Conservation (phyloP, 2,888 invertebrate genomes). For the Papilio elwesi region DNA sequence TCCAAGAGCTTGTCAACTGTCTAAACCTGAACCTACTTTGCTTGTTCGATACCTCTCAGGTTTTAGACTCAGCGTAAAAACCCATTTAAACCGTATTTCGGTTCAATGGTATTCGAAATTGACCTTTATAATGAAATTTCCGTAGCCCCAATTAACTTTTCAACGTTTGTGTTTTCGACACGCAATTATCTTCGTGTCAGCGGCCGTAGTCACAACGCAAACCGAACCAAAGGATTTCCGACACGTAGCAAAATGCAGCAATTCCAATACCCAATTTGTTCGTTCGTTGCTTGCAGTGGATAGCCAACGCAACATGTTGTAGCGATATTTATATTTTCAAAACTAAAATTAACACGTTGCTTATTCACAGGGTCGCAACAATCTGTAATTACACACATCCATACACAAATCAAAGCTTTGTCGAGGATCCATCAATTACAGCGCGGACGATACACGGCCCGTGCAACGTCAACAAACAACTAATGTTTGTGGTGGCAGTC, state of each 20-base stretch:
- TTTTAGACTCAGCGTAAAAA: not conserved
- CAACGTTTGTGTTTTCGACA: constrained; percentile 31
- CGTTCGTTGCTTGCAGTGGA: constrained; percentile 49
- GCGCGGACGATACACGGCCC: constrained; percentile 34
- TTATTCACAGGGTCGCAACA: constrained; percentile 45
- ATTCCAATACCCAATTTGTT: constrained; percentile 54
- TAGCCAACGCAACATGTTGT: constrained; percentile 44
- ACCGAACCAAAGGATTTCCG: constrained; percentile 48
- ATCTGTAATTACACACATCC: constrained; percentile 54
- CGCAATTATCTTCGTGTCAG: constrained; percentile 40
- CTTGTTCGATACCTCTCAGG: not conserved
- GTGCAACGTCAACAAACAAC: constrained; percentile 19
- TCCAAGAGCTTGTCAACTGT: no score
- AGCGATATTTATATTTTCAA: constrained; percentile 41
- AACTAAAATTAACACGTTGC: constrained; percentile 44
- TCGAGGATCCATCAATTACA: constrained; percentile 47
- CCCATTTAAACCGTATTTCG: not conserved
- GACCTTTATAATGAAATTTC: constrained; percentile 17
- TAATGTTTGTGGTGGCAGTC: constrained; percentile 23
- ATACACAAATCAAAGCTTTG: constrained; percentile 55
- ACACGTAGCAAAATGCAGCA: constrained; percentile 44
- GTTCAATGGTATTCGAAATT: constrained; percentile 20
- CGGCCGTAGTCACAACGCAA: constrained; percentile 46
- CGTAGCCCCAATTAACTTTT: constrained; percentile 20
- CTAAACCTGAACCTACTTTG: no score